Evolutionary conservation across 2,113 vertebrate species (phyloP).

Genomic region (Chloropsis hardwickii): DNA sequence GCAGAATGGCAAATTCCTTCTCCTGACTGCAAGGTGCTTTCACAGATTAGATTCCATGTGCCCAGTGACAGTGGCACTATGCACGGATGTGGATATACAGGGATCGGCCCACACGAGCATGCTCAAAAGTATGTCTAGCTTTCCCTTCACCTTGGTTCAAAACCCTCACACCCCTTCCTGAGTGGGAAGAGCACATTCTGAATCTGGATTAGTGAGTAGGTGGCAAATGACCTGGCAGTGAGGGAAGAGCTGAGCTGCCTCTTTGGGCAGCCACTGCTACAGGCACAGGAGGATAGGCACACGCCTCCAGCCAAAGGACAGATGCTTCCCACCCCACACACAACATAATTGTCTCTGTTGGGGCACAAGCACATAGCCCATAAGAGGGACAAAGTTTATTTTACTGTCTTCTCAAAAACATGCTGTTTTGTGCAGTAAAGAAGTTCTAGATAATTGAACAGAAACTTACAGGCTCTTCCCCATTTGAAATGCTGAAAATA

Average conservation of each 20-base stretch:
- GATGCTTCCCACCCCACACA: background rate
- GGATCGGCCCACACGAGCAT: fast-evolving
- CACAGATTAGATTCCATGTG: fast-evolving
- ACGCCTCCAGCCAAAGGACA: background rate
- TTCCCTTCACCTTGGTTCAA: background rate
- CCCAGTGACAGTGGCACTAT: fast-evolving
- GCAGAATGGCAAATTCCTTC: background rate
- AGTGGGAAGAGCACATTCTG: background rate
- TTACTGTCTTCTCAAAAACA: background rate
- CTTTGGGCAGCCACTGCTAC: background rate
- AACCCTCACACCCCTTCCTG: no score
- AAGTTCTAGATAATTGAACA: background rate
- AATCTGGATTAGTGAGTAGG: background rate
- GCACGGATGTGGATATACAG: fast-evolving
- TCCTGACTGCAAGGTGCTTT: background rate
- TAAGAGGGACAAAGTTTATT: background rate
- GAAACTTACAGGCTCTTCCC: background rate
- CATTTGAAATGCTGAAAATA: background rate
- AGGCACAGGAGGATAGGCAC: no score
- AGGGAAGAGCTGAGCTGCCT: fast-evolving
- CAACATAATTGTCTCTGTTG: fast-evolving
- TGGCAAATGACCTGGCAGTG: background rate
- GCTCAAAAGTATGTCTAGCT: background rate
- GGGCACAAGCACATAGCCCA: background rate
- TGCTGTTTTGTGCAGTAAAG: background rate